Base-by-base conservation (phyloP, 2,888 invertebrate genomes). In the Drosophila aldrichi region DNA sequence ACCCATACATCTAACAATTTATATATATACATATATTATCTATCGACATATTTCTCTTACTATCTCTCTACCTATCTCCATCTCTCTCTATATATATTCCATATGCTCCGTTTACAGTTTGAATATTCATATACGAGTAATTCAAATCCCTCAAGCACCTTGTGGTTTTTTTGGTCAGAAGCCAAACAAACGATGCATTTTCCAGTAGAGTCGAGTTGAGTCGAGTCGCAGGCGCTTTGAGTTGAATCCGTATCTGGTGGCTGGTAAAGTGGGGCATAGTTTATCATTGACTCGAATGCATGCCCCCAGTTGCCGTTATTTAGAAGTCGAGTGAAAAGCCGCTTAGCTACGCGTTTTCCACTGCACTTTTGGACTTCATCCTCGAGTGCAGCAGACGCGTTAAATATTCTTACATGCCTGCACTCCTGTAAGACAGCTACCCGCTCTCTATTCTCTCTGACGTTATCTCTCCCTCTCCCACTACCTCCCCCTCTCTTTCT, bases 151-250 rank as follows among this genome's bases (percentile, higher is more conserved):
- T 59, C 22, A 43, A 29, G 70, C 64, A 75, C 66, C 79, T 73
- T 77, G 89, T 76, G 88, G 87, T 86, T 89, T 85, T 85, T 88
- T 88, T 87, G 86, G 86, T 89, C 74, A 83, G 87, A 88, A 88
- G 87, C 87, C 87, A 81, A 72, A 88, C 88, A 89, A 89, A 73
- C 52, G 71, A 57, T 74, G 70, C 65, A 66, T 78, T 70, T 65
- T 58, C 58, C 58, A 58, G 52, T 60, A 64, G 48, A 36, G 34
- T 3, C 44, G 44, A 20, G 63, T 60, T 54, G 48, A 49, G 54
- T 71, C 48, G 44, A 32, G 32, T 32, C 29, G 29, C n/a, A 8
- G 1, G 7, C 25, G 46, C 29, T 29, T 29, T 22, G 55, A 29
- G 64, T 68, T 52, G 49, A 58, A 55, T 72, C 48, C 68, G 68